These are phyloP conservation scores for Catamblyrhynchus diadema DNA, from an alignment of 2,797 vertebrate species.

Conservation along the genomic window DNA sequence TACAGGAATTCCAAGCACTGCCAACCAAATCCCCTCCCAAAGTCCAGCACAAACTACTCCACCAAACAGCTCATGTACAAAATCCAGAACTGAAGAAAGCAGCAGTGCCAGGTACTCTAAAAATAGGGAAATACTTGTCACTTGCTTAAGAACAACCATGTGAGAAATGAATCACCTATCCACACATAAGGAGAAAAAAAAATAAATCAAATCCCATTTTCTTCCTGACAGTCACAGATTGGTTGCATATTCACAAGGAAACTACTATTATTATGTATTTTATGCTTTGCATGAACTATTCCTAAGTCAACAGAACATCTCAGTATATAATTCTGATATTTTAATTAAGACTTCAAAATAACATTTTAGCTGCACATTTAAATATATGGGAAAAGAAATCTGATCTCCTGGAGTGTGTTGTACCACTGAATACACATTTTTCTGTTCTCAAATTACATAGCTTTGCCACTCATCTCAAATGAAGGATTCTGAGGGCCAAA, in stretches of 20 bases:
- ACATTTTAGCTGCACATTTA: neutral
- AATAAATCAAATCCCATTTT: neutral
- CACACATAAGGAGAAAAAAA: neutral
- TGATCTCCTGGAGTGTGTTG: neutral
- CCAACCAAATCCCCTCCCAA: neutral
- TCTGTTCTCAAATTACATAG: neutral
- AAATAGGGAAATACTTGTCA: neutral
- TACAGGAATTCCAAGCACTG: neutral
- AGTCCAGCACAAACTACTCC: neutral
- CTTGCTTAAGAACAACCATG: neutral
- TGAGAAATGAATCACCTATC: neutral
- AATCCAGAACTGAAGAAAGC: neutral
- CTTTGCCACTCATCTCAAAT: neutral
- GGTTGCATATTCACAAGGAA: neutral
- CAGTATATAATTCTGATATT: neutral
- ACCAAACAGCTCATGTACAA: neutral
- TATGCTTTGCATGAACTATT: neutral
- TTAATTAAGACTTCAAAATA: neutral
- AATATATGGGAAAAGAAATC: neutral
- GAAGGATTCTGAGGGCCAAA: neutral
- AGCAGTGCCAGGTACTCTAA: neutral
- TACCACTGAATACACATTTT: neutral
- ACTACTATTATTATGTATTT: neutral
- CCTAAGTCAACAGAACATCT: neutral
- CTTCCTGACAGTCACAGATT: neutral